These are phyloP conservation scores for Amphiura filiformis DNA, from an alignment of 35 echinoderm and acorn worm species.

Conservation along the genomic window DNA sequence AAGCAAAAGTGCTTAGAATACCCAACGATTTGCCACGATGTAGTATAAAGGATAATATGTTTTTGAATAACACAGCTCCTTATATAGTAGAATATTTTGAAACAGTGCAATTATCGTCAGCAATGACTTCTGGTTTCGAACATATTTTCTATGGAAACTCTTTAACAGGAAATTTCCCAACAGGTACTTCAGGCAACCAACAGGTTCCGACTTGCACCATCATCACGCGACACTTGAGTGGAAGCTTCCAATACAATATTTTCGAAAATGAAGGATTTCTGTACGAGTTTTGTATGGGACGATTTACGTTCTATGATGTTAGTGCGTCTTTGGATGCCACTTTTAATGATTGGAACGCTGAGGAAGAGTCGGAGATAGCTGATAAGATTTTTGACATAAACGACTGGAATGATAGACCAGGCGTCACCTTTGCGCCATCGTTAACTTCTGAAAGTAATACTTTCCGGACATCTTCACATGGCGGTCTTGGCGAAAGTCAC, in stretches of 20 bases:
- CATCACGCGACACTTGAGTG: neutral
- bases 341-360: neutral
- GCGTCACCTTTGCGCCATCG: neutral
- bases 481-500: neutral
- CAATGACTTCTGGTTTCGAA: neutral
- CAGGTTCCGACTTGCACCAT: neutral
- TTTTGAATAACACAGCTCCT: neutral
- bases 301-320: neutral
- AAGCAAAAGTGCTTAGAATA: neutral
- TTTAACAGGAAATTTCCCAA: neutral
- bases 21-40: neutral
- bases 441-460: neutral
- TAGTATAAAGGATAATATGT: neutral
- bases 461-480: neutral
- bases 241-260: neutral
- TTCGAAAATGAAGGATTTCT: neutral
- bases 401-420: slow-evolving; percentile 6
- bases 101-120: neutral
- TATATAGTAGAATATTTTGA: neutral
- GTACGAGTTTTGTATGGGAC: neutral
- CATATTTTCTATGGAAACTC: neutral
- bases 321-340: neutral
- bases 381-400: neutral
- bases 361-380: neutral
- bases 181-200: neutral